Base-by-base conservation (phyloP, 2,888 invertebrate genomes). In the Drosophila phalerata region DNA sequence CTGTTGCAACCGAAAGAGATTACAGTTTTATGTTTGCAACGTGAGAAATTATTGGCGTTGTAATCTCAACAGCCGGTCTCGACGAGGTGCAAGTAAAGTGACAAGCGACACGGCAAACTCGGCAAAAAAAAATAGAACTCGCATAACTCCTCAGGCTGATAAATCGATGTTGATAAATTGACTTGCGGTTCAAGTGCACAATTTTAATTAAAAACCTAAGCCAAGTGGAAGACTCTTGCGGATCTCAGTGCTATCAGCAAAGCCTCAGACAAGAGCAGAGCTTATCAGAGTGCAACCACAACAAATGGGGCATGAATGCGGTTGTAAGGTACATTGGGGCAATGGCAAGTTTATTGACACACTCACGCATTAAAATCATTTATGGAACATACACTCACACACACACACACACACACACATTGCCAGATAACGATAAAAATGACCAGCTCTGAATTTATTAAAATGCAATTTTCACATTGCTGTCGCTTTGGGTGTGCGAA, bases 301-400 rank as follows among this genome's bases (percentile, higher is more conserved):
- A 61, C 62, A 70, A 77, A 74, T 63, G 76, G 65, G 62, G 53
- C 72, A 66, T 53, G 55, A 34, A 60, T 49, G 25, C 34, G 57
- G 47, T 57, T 57, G 47, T 25, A 22, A 6, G 43, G 34, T 37
- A 25, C 45, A 34, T 32, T 42, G 40, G 37, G 38, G 28, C 62
- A 70, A 65, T 79, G 73, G 81, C 67, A 69, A 85, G 86, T 88
- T 85, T 85, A 85, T 88, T 70, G 80, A 70, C 69, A 78, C 80
- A 88, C 85, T 85, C 76, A 86, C 81, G 86, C 88, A 88, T 85
- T 84, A 75, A 81, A 80, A 86, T 84, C 85, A 85, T 85, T 88
- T 86, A 84, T 88, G 69, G 67, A 71, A 77, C 82, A 76, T 82
- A 82, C 58, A 60, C 58, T 62, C 51, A 61, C 52, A 77, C 63